Base-by-base conservation (phyloP, 1,140 invertebrate genomes). In the Aleiodes sp. region DNA sequence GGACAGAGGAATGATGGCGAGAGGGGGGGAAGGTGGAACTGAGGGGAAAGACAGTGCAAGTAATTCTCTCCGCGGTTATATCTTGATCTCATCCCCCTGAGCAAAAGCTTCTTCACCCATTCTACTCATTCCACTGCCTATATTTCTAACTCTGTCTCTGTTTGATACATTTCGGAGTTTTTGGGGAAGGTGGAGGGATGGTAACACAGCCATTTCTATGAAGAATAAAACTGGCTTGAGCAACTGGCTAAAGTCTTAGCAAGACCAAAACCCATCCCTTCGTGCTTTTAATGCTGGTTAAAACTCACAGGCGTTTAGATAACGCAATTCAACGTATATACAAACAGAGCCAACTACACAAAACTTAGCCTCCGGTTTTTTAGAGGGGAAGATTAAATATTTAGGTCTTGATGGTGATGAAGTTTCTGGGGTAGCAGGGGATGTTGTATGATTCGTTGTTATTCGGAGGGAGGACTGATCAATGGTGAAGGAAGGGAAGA, bases 11-110 rank as follows among this genome's bases (percentile, higher is more conserved):
- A n/a, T n/a, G n/a, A n/a, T n/a, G n/a, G n/a, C n/a, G n/a, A n/a
- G 46, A 52, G 26, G 21, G 46, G 12, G 41, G 19, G 46, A 52
- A 9, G 46, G 46, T 43, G 39, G 19, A 43, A 16, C n/a, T 8
- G n/a, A 16, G 8, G 39, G n/a, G 4, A 29, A 19, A 52, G 59
- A 68, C 66, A 74, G 75, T 78, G 74, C 77, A 70, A 82, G 78
- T 81, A 82, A 82, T 82, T 83, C 77, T 81, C 76, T 77, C 72
- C 70, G 74, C 77, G 78, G 81, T 83, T 84, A 82, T 82, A 83
- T 84, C 81, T 84, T 81, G 77, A 83, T 84, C 80, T 80, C 74
- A 70, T 75, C 72, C 72, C 29, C 14, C 56, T 41, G 7, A 43
- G 31, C 4, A 10, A 35, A 10, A 35, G 19, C 21, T 39, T 26